Evolutionary conservation across 2,113 vertebrate species (phyloP).

Genomic region (human (Homo sapiens)): DNA sequence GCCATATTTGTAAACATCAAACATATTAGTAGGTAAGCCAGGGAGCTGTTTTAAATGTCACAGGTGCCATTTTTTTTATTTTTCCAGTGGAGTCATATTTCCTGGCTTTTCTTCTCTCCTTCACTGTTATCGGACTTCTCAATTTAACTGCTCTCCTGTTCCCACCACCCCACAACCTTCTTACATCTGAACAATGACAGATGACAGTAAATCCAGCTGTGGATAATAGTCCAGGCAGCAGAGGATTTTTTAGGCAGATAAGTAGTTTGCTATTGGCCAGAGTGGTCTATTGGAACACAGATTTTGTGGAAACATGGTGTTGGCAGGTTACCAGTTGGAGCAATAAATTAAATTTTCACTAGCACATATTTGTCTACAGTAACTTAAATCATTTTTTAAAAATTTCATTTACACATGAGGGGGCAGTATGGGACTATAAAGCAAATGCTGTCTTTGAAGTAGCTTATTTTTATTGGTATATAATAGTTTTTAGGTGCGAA

Average conservation of each 20-base stretch:
- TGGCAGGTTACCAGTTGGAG: slow-evolving; percentile 55
- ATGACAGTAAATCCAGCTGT: slow-evolving; percentile 46
- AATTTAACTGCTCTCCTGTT: neutral
- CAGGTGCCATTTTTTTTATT: neutral
- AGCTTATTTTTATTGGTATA: slow-evolving; percentile 71
- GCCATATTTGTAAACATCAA: neutral
- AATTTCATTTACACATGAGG: slow-evolving; percentile 81
- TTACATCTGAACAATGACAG: slow-evolving; percentile 51
- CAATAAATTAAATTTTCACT: slow-evolving; percentile 64
- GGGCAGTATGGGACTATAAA: slow-evolving; percentile 86
- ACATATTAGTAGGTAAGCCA: neutral
- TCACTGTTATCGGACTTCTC: neutral
- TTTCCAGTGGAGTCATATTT: neutral
- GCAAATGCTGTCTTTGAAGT: slow-evolving; percentile 57
- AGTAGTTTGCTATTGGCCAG: slow-evolving; percentile 63
- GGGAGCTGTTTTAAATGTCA: neutral
- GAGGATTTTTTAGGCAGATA: slow-evolving; percentile 40
- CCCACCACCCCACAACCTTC: neutral
- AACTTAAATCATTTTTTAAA: slow-evolving; percentile 57
- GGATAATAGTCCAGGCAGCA: slow-evolving; percentile 15
- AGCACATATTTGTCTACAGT: slow-evolving; percentile 77
- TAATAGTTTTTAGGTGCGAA: slow-evolving; percentile 67
- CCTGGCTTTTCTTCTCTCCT: neutral
- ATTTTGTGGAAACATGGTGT: slow-evolving; percentile 56
- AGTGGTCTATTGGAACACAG: neutral